Evolutionary conservation across 2,797 vertebrate species (phyloP), one percentile per base, ranked within the genome.

Genomic region (Hirundo rustica): DNA sequence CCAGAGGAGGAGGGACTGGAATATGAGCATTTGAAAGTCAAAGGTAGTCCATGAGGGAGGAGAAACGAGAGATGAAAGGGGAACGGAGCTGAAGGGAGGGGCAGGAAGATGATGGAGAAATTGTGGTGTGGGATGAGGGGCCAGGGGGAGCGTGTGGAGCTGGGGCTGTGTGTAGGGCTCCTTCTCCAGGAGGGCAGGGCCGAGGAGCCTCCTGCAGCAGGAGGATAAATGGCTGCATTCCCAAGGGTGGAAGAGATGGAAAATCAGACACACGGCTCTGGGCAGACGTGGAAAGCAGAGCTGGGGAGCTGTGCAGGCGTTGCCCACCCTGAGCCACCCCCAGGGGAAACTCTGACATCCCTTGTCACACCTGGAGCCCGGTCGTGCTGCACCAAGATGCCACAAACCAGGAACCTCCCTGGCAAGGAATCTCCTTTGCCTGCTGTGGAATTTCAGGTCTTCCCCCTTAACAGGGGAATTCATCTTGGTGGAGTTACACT

Each of bases 1-100:
- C 93, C 95, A 93, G 93, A 96, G 81, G 86, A 96, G 86, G 92
- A 95, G 81, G 88, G 77, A 89, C 94, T 95, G 94, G 93, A 96
- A 95, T 88, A 95, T 26, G 88, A 96, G 88, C 85, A 7, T 78
- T 88, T 86, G 88, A 84, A 95, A 96, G 93, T 86, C 93, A 96
- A 95, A 96, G 95, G 96, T 96, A 96, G 76, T 76, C 79, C 70
- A 3, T 75, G 89, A 92, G 84, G 84, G 84, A 94, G 81, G 84
- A 77, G 86, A 85, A 85, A 64, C 0, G 0, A 78, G 81, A 92
- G 91, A 93, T 80, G 91, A 96, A 96, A 95, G 84, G 47, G 61
- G 64, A 64, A 12, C 0, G 3, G 71, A 64, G 67, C 71, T 26
- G 26, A 17, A 32, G 79, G 82, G 70, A 90, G 67, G 84, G 80